Conservation (phyloP, 2,797 vertebrate genomes). For the Heterohyrax brucei region DNA sequence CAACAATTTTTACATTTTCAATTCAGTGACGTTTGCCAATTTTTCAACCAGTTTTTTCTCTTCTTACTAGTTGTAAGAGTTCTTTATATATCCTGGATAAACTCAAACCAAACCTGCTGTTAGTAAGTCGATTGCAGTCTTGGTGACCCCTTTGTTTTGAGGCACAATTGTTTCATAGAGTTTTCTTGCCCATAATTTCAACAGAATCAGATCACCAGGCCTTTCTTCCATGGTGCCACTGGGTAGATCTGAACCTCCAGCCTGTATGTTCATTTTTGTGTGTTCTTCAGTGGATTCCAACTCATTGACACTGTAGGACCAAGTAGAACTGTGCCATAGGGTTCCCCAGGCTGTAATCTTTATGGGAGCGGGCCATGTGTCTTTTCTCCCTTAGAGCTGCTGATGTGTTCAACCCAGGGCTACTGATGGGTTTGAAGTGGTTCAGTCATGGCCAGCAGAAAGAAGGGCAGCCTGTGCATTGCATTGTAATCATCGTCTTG, state of each 20-base stretch:
- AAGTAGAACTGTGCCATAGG: background rate
- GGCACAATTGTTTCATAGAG: background rate
- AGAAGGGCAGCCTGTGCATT: too few relatives aligned
- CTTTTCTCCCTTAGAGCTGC: background rate
- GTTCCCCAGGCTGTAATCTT: background rate
- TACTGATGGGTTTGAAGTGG: background rate
- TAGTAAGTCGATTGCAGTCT: background rate
- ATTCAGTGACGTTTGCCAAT: background rate
- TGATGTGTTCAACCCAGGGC: background rate
- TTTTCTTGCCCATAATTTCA: background rate
- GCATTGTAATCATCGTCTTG: background rate
- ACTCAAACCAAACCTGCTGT: background rate
- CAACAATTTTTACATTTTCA: background rate
- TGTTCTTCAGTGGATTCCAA: background rate
- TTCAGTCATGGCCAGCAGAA: too few relatives aligned
- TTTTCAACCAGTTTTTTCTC: background rate
- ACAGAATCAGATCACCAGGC: background rate
- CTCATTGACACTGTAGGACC: background rate
- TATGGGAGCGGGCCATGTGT: background rate
- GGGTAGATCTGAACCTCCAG: background rate
- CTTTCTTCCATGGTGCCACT: background rate
- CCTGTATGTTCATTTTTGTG: background rate
- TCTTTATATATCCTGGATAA: background rate
- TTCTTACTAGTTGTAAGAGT: slow-evolving; percentile 42
- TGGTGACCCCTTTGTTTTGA: background rate